Base-by-base conservation (phyloP, 1,140 invertebrate species). In the Pseudomyrmex sp. region DNA sequence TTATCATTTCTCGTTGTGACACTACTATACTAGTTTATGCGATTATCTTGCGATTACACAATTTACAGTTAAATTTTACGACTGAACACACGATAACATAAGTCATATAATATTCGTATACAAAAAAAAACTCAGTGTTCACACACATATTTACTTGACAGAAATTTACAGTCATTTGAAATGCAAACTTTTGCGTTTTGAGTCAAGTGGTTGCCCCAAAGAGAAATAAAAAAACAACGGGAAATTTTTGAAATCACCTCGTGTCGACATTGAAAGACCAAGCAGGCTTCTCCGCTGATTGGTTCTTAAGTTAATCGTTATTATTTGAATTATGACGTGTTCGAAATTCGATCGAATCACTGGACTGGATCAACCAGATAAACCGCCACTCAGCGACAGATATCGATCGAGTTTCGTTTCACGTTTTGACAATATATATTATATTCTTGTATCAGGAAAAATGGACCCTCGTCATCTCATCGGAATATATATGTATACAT, bases 321-420 rank as follows among this genome's bases (percentile, higher is more conserved):
- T 50, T 63, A 72, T 75, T 75, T 56, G 54, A 84, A 69, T 66
- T 23, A 59, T 23, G 52, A 10, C 2, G 20, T 23, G 61, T 61
- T 84, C 87, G 85, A 93, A 87, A 91, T 85, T 84, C 90, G 88
- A 92, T 93, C 88, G 91, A 93, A 93, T 75, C 90, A 50, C 88
- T 83, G 50, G 5, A 79, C 91, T 92, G 93, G 92, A 91, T 93
- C 92, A 93, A 94, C 92, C 92, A 93, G 91, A 68, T 83, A 50
- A 18, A 77, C 62, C 63, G 79, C 88, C 82, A 56, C 59, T 35
- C 48, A 70, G 84, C 87, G 85, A 85, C 20, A 63, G 91, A 92
- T 93, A 63, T 93, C 92, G 88, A 91, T 93, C 90, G 89, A 90
- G 82, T 86, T 88, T 93, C 88, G 89, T 65, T 68, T 68, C 35